phyloP scores from a whole-genome alignment of 2,888 invertebrate genomes.

The Acleris laterana region DNA sequence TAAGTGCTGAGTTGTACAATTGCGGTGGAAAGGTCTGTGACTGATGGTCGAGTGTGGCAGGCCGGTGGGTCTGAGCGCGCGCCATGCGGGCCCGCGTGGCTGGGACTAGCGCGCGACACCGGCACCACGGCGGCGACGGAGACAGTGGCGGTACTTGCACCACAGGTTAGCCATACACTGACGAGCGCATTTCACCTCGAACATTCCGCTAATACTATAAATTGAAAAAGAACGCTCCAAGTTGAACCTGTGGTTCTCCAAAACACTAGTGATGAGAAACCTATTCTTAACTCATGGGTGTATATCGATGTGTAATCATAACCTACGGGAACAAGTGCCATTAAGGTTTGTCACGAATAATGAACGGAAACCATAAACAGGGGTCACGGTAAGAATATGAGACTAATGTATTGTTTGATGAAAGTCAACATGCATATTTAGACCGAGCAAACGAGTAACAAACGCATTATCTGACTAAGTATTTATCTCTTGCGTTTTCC shows the following conservation, averaged over 20 bases:
- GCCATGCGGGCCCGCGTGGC: slow-evolving; percentile 72
- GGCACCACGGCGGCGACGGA: slow-evolving; percentile 77
- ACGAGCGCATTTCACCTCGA: background rate
- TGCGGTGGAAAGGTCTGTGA: slow-evolving; percentile 60
- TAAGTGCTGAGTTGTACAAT: slow-evolving; percentile 64
- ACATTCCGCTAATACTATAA: too few species aligned
- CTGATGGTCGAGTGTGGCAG: slow-evolving; percentile 74
- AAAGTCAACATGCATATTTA: background rate
- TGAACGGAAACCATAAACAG: too few species aligned
- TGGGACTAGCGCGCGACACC: slow-evolving; percentile 68
- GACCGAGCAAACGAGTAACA: too few species aligned
- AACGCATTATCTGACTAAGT: too few species aligned
- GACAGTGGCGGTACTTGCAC: slow-evolving; percentile 68
- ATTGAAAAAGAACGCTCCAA: too few species aligned
- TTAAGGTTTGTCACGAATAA: too few species aligned
- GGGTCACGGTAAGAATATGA: background rate
- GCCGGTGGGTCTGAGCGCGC: slow-evolving; percentile 62
- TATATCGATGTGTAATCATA: too few species aligned
- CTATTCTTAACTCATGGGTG: too few species aligned
- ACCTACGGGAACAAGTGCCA: too few species aligned
- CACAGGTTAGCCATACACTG: slow-evolving; percentile 63
- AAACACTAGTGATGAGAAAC: too few species aligned
- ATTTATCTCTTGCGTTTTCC: too few species aligned
- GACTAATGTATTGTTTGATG: background rate
- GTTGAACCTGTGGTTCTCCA: too few species aligned